Evolutionary conservation across 2,797 vertebrate genomes (phyloP), one percentile per base, ranked within the genome.

Genomic region (Sylvia borin): DNA sequence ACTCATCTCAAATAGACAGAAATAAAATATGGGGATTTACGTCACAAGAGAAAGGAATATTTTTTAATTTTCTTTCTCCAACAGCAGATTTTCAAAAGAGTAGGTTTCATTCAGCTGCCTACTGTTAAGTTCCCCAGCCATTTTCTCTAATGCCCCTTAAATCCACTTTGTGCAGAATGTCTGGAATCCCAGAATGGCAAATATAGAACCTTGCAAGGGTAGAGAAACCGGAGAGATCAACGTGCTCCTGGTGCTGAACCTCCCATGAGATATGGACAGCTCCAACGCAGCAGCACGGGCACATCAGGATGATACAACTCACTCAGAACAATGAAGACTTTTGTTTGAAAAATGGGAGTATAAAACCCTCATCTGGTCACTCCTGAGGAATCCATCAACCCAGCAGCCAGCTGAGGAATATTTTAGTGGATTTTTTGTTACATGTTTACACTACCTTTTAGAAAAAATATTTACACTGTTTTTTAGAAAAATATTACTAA

Each of bases 21-120:
- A 88, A 62, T 45, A 89, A 31, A 91, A 88, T 67, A 76, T 20
- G 11, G n/a, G 54, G 48, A n/a, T 82, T 84, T 86, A 60, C 77
- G 38, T 57, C n/a, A 47, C 19, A 80, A 53, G 8, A 88, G 18
- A 47, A 86, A 89, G 48, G 60, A 87, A 71, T 76, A 54, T 48
- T 48, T 71, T 95, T 90, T 92, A 67, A 64, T 84, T 70, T 88
- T 57, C 70, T 29, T 60, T 74, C 90, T 90, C 68, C 80, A 84
- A 90, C 34, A 92, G 74, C 48, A 93, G 85, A 72, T 91, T 95
- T 96, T 95, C 27, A 24, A 92, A 85, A 18, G 32, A 82, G 13
- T 76, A 74, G 86, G 31, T 38, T 92, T 95, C 84, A 70, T 90
- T 83, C 73, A 91, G 34, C 67, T 87, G 53, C 83, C 73, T 87